Evolutionary conservation across 92 coral and sea anemone genomes (phyloP), one percentile per base, ranked within the genome.

Genomic region (Porites evermanni): DNA sequence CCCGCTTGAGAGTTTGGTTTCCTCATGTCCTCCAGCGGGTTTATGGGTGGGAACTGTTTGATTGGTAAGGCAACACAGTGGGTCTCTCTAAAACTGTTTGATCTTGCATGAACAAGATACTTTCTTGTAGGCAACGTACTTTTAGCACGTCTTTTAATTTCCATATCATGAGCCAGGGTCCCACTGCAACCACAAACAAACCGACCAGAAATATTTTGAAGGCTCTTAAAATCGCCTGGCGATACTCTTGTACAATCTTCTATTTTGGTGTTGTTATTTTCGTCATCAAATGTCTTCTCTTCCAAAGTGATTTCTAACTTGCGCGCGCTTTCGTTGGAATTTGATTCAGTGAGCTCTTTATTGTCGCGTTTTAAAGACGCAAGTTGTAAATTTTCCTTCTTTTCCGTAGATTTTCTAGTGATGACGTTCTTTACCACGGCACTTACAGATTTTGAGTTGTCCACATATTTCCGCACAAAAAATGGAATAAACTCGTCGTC

Each of bases 31-130:
- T 88, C 74, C 12, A 93, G 75, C 7, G 96, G 96, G 75, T 93
- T 85, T 26, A 93, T 93, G 3, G 94, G 92, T 5, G 96, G 96
- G 72, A 93, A 93, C 78, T 87, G 86, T 73, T 91, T 93, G 53
- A 93, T 75, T n/a, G 94, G 96, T 16, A 93, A 24, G 6, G 88
- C 70, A 6, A 54, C 71, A 2, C 84, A 67, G 53, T 51, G 63
- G 8, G 19, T 84, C 80, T 47, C 60, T 16, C 70, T 79, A 47
- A 10, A 13, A 68, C 75, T 79, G n/a, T 32, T 77, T 26, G 53
- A 60, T 32, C 67, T 79, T 3, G 21, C 53, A 13, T 21, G 81
- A 44, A 64, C 87, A 63, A 44, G 3, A 21, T 63, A n/a, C 17
- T 60, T 83, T 53, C 19, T 47, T n/a, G 8, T 7, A 6, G 77